These are phyloP conservation scores for Rotaria sp. DNA, from an alignment of 2,888 invertebrate genomes.

Conservation along the genomic window DNA sequence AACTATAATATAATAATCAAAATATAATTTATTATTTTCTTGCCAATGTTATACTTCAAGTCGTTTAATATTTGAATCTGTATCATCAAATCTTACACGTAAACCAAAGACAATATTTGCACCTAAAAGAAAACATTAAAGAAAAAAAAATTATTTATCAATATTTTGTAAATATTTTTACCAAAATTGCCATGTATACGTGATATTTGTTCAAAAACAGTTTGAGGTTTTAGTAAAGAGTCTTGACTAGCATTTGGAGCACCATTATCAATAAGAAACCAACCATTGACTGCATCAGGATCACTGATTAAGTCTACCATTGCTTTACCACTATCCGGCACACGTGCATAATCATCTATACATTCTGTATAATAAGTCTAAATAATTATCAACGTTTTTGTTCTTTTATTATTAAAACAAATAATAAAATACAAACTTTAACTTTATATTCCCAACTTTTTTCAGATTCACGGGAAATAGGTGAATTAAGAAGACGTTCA, in stretches of 20 bases:
- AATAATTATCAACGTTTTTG: slow-evolving; percentile 31
- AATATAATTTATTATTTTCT: background rate
- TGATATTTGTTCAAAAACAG: background rate
- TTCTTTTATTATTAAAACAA: background rate
- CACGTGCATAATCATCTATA: background rate
- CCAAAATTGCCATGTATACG: background rate
- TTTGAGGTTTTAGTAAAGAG: background rate
- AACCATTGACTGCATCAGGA: background rate
- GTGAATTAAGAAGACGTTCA: no score
- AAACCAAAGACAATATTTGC: background rate
- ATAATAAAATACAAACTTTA: slow-evolving; percentile 32
- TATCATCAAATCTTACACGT: background rate
- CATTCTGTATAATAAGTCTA: slow-evolving; percentile 10
- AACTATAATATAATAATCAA: background rate
- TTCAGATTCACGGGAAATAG: slow-evolving; percentile 1
- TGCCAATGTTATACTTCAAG: background rate
- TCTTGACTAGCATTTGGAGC: background rate
- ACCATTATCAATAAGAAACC: slow-evolving; percentile 2
- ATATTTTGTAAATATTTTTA: background rate
- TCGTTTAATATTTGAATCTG: background rate
- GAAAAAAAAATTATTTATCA: background rate
- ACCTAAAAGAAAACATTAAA: background rate
- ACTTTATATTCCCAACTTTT: slow-evolving; percentile 42
- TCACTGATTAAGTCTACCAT: background rate
- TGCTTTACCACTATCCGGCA: background rate